Evolutionary conservation across 2,888 invertebrate species (phyloP), one percentile per base, ranked within the genome.

Genomic region (Cremastobaeus sp.): DNA sequence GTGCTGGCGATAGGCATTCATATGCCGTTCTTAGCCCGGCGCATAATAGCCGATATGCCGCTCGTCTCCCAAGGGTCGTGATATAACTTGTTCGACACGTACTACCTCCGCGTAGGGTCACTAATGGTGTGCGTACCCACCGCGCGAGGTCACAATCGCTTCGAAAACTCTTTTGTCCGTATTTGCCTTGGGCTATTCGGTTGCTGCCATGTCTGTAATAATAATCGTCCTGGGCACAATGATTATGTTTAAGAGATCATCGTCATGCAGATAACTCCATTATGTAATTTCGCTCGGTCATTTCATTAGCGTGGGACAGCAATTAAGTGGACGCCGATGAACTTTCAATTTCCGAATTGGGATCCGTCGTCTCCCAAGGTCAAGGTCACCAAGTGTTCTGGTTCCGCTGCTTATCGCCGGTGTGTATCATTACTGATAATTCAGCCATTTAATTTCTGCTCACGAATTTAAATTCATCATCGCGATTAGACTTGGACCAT

Each of bases 71-170:
- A 48, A 57, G 60, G 62, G 77, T 76, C 77, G 78, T 78, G 78
- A 78, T 79, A 80, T 81, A 83, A 84, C 81, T 82, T 83, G 84
- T 82, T 83, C 82, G 80, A 84, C 85, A 82, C 84, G 85, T 83
- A 83, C 78, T 82, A 82, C 79, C 78, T 77, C 78, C 78, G 78
- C 34, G 77, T 79, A 81, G 79, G 85, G 85, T 85, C 85, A 84
- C 81, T 70, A 75, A 77, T 77, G 81, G 79, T 73, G 78, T 77
- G 81, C 79, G 82, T 82, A 81, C 80, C 78, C 80, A 78, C 78
- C 79, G 62, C 50, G 25, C 34, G 64, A 45, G 72, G 75, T 76
- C 74, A 70, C 66, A 50, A 45, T 34, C 30, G 43, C 52, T 30
- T 59, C 37, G 62, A 43, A 71, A 55, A 50, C 43, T 39, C 65